These are phyloP conservation scores for Julus scandinavius DNA, from an alignment of 2,888 invertebrate species.

Conservation along the genomic window DNA sequence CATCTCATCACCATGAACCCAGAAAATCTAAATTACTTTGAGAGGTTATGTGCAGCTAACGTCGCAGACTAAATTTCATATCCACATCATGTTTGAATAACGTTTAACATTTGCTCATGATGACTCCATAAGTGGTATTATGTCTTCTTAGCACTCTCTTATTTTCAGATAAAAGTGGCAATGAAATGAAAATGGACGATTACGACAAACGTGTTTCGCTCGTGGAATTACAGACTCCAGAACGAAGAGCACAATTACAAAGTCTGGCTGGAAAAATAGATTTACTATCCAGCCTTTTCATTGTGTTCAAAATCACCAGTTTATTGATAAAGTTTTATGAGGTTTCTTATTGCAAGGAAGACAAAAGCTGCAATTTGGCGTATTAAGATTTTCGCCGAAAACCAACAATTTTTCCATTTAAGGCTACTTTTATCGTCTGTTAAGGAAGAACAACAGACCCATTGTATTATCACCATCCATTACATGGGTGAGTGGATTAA, in stretches of 20 bases:
- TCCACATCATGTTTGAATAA: not conserved
- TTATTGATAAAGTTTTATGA: constrained; percentile 4
- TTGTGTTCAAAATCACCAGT: not conserved
- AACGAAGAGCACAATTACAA: not conserved
- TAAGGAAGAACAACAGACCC: constrained; percentile 8
- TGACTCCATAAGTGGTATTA: not conserved
- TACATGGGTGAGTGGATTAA: not conserved
- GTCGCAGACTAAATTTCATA: too few species aligned
- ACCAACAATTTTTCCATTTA: not conserved
- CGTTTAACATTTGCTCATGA: not conserved
- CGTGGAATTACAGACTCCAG: not conserved
- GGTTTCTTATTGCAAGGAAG: not conserved
- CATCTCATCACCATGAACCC: too few species aligned
- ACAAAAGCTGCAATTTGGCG: not conserved
- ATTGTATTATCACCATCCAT: constrained; percentile 4
- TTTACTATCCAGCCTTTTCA: not conserved
- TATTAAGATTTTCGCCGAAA: not conserved
- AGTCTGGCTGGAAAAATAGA: not conserved
- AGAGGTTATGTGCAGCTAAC: too few species aligned
- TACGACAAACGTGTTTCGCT: constrained; percentile 5
- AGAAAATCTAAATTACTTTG: too few species aligned
- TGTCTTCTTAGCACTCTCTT: constrained; percentile 1
- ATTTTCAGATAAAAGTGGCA: constrained; percentile 29
- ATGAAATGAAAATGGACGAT: constrained; percentile 30
- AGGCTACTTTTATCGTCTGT: constrained; percentile 10